Base-by-base conservation (phyloP, 2,113 vertebrate genomes). In the Ancistrus triradiatus region DNA sequence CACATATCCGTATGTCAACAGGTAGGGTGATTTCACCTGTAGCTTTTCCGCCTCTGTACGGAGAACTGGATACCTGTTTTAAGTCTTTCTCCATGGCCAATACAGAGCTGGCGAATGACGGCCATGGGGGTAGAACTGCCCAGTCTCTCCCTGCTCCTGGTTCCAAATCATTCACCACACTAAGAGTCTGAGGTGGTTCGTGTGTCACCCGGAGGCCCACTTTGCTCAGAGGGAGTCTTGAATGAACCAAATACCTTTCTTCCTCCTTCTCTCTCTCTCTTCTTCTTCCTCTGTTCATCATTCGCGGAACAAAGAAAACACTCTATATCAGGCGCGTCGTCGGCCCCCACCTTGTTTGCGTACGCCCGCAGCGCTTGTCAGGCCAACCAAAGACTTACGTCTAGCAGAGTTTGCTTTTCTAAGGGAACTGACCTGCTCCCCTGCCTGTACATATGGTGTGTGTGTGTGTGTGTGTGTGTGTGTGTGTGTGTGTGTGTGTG, bases 311-410 rank as follows among this genome's bases (percentile, higher is more conserved):
- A 83, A 81, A 85, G 84, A 74, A 66, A 84, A 76, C 84, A 78
- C 72, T 80, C 66, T 80, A 73, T 79, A 80, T 85, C 84, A 81
- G 80, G 65, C 77, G 63, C 69, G 17, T 86, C 79, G 67, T 76
- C 86, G 60, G 74, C 69, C 82, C 50, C 63, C 70, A 48, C 28
- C 76, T n/a, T 81, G 85, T 83, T 84, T 84, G 83, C 80, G 80
- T 74, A 78, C 4, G 1, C 70, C 81, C 72, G 66, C 18, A 79
- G 79, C 60, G 73, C 82, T 79, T 77, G 77, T 80, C 7, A 7
- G 64, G 76, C 58, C 76, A 66, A 53, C 72, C 15, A 70, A 75
- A 61, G 80, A 58, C 79, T 68, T 50, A 60, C 7, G 33, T 75
- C 81, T 78, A 48, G 74, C 3, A 37, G 43, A 51, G 50, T 71